A percentile compares a stretch with the other conserved stretches of the same genome.
phyloP scores from a whole-genome alignment of 2,888 invertebrate species.

The Platycheirus rosarum region DNA sequence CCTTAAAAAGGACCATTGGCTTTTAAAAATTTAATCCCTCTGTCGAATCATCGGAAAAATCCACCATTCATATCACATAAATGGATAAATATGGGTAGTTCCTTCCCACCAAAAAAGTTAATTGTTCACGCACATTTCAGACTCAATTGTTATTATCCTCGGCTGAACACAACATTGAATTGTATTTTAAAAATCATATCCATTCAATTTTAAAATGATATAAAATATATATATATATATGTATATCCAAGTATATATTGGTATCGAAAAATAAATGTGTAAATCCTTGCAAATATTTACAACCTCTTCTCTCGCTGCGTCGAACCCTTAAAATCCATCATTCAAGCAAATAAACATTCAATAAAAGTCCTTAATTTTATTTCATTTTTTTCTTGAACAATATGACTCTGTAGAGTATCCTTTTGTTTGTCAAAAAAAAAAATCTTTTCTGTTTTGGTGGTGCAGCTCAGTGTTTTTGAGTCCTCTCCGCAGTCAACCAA shows the following conservation, averaged over 20 bases:
- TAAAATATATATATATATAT: constrained; percentile 11
- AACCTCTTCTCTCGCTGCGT: constrained; percentile 34
- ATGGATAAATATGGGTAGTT: neutral
- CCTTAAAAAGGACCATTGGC: no score
- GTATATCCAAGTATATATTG: constrained; percentile 67
- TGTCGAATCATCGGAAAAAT: neutral
- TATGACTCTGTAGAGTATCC: constrained; percentile 42
- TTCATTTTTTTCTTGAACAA: constrained; percentile 47
- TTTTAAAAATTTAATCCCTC: neutral
- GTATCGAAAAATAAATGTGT: constrained; percentile 15
- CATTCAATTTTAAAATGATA: constrained; percentile 14
- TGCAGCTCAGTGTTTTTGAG: constrained; percentile 9
- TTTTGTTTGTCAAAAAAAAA: constrained; percentile 44
- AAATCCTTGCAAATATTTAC: constrained; percentile 70
- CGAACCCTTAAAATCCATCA: constrained; percentile 62
- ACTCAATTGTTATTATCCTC: constrained; percentile 66
- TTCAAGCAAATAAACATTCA: constrained; percentile 73
- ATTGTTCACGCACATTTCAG: constrained; percentile 66
- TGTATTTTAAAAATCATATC: constrained; percentile 45
- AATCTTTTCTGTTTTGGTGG: constrained; percentile 26
- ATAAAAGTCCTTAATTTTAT: constrained; percentile 73
- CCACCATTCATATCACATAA: constrained; percentile 5
- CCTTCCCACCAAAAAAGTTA: constrained; percentile 23
- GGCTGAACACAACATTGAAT: constrained; percentile 47
- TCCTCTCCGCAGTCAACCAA: constrained; percentile 55